Conservation (phyloP, 2,113 vertebrate genomes). For the Hippocampus barbouri region DNA sequence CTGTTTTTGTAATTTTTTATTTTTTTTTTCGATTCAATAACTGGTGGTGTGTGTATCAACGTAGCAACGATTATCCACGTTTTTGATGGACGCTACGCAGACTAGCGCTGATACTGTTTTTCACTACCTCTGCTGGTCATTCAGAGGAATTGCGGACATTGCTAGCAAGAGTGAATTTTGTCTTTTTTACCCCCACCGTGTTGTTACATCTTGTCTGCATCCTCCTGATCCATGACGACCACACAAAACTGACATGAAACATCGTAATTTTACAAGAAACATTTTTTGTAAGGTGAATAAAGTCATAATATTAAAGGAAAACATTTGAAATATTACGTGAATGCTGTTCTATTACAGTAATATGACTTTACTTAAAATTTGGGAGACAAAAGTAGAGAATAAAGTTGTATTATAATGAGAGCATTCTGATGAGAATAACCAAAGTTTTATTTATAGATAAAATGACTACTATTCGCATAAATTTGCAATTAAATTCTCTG, state of each 20-base stretch:
- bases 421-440: too few species aligned
- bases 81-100: constrained; percentile 29
- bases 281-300: neutral
- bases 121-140: constrained; percentile 15
- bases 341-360: too few species aligned
- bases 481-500: neutral
- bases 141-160: constrained; percentile 4
- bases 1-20: constrained; percentile 36
- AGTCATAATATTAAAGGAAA: too few species aligned
- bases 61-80: constrained; percentile 50
- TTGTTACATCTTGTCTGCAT: neutral
- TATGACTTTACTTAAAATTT: too few species aligned
- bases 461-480: neutral
- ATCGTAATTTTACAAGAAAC: neutral
- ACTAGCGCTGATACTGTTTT: constrained; percentile 18
- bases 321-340: too few species aligned
- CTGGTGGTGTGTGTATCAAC: constrained; percentile 55
- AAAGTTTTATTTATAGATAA: too few species aligned
- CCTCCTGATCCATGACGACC: constrained; percentile 39
- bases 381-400: too few species aligned
- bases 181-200: neutral
- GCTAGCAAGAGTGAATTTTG: neutral
- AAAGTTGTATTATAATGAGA: too few species aligned
- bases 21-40: constrained; percentile 39
- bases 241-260: neutral